Percentiles rank a stretch among this genome's conserved stretches.
These are phyloP conservation scores for Tricholauxania praeusta DNA, from an alignment of 2,888 invertebrate genomes.

Conservation along the genomic window DNA sequence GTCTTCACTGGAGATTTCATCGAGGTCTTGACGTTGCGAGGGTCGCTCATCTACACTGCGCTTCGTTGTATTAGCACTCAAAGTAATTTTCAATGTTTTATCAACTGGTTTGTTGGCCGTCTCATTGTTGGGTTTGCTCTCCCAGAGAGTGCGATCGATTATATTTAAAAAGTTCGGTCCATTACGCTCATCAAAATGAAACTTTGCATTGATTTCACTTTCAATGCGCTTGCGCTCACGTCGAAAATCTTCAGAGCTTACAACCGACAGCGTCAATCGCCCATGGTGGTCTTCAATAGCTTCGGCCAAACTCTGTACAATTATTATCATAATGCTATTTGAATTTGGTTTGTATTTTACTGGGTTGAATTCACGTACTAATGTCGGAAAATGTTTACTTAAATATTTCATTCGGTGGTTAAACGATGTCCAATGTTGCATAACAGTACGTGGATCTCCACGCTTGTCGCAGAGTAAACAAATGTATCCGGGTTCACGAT, in stretches of 20 bases:
- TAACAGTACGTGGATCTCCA: slow-evolving; percentile 82
- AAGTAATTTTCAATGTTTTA: slow-evolving; percentile 45
- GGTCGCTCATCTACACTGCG: slow-evolving; percentile 39
- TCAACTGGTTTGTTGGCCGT: slow-evolving; percentile 22
- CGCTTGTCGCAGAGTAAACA: slow-evolving; percentile 85
- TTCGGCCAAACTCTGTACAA: slow-evolving; percentile 73
- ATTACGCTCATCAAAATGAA: slow-evolving; percentile 75
- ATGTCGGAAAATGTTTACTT: slow-evolving; percentile 70
- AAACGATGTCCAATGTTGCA: slow-evolving; percentile 83
- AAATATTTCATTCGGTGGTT: slow-evolving; percentile 81
- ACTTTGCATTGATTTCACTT: slow-evolving; percentile 75
- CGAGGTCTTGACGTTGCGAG: slow-evolving; percentile 60
- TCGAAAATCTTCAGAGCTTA: slow-evolving; percentile 78
- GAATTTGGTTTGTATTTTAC: slow-evolving; percentile 74
- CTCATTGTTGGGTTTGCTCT: slow-evolving; percentile 35
- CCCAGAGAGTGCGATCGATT: slow-evolving; percentile 66
- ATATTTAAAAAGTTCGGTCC: slow-evolving; percentile 72
- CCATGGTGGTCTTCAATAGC: slow-evolving; percentile 83
- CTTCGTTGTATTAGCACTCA: slow-evolving; percentile 65
- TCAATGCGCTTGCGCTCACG: slow-evolving; percentile 73
- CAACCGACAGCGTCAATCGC: slow-evolving; percentile 75
- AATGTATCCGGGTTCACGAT: slow-evolving; percentile 78
- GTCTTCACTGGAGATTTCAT: slow-evolving; percentile 60
- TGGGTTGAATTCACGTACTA: slow-evolving; percentile 72
- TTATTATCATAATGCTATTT: slow-evolving; percentile 68